A percentile compares a stretch with the other conserved stretches of the same genome.
Evolutionary conservation across 2,113 vertebrate species (phyloP).

Genomic region (Scortum barcoo): DNA sequence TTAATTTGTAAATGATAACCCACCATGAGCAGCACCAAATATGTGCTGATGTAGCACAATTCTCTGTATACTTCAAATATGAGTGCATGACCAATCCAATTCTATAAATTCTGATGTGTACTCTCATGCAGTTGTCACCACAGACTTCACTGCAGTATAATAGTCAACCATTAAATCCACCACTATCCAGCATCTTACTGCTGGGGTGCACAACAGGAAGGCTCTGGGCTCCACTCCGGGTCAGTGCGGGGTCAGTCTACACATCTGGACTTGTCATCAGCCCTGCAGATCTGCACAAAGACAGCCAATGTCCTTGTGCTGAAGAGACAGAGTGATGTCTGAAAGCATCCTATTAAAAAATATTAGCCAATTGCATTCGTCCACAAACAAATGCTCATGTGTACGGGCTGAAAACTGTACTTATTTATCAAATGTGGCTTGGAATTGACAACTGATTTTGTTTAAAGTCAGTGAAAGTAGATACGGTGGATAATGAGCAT

Average conservation of each 20-base stretch:
- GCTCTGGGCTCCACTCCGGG: slow-evolving; percentile 51
- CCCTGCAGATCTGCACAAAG: slow-evolving; percentile 60
- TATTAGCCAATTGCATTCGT: slow-evolving; percentile 1
- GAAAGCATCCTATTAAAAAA: slow-evolving; percentile 45
- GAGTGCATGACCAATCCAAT: background rate
- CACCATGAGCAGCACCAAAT: background rate
- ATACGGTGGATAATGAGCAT: slow-evolving; percentile 62
- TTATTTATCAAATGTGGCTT: background rate
- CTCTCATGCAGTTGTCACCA: background rate
- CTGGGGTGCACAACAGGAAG: slow-evolving; percentile 56
- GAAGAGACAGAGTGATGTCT: slow-evolving; percentile 28
- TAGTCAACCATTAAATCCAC: slow-evolving; percentile 34
- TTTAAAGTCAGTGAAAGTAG: slow-evolving; percentile 54
- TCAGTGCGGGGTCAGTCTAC: slow-evolving; percentile 68
- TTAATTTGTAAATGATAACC: background rate
- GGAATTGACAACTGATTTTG: background rate
- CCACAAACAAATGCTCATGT: slow-evolving; percentile 36
- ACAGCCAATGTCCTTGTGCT: slow-evolving; percentile 38
- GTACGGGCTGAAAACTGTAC: background rate
- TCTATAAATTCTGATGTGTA: background rate
- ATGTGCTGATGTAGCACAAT: background rate
- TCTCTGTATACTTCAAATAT: background rate
- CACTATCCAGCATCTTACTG: slow-evolving; percentile 41
- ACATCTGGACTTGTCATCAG: slow-evolving; percentile 85
- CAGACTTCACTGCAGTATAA: slow-evolving; percentile 21